phyloP scores from a whole-genome alignment of 2,797 vertebrate genomes.

The Pipistrellus kuhlii region DNA sequence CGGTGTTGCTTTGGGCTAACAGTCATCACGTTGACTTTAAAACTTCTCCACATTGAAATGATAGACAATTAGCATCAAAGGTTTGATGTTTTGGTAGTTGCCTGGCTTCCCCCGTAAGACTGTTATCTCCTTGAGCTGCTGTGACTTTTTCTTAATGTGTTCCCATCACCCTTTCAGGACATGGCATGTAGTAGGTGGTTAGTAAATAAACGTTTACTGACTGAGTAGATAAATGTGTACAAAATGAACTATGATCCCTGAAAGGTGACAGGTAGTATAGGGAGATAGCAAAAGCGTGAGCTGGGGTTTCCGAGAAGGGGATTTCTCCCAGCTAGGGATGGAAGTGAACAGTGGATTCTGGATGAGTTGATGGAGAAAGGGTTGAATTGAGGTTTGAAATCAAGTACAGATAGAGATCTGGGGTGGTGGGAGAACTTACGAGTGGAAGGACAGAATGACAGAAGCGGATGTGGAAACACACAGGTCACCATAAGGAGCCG shows the following conservation, averaged over 20 bases:
- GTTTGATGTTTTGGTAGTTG: not conserved
- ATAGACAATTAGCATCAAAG: no score
- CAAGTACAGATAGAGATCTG: not conserved
- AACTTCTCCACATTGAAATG: not conserved
- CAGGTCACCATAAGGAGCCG: not conserved
- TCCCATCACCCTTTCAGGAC: not conserved
- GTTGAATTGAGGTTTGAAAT: not conserved
- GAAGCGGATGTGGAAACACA: not conserved
- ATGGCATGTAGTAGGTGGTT: rapidly evolving
- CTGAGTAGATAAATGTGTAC: not conserved
- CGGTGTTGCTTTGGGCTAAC: not conserved
- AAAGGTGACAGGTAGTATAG: not conserved
- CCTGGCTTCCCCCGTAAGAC: not conserved
- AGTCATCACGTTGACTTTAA: not conserved
- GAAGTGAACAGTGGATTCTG: not conserved
- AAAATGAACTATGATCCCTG: not conserved
- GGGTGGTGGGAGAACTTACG: not conserved
- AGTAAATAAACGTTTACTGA: not conserved
- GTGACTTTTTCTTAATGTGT: not conserved
- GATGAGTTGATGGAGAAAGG: not conserved
- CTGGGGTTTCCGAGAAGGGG: not conserved
- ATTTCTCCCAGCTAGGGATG: not conserved
- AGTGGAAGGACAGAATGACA: not conserved
- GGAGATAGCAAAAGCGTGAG: not conserved
- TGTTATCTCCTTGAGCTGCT: not conserved